Evolutionary conservation across 2,113 vertebrate species (phyloP), one percentile per base, ranked within the genome.

Genomic region (Erythrocercus mccallii): DNA sequence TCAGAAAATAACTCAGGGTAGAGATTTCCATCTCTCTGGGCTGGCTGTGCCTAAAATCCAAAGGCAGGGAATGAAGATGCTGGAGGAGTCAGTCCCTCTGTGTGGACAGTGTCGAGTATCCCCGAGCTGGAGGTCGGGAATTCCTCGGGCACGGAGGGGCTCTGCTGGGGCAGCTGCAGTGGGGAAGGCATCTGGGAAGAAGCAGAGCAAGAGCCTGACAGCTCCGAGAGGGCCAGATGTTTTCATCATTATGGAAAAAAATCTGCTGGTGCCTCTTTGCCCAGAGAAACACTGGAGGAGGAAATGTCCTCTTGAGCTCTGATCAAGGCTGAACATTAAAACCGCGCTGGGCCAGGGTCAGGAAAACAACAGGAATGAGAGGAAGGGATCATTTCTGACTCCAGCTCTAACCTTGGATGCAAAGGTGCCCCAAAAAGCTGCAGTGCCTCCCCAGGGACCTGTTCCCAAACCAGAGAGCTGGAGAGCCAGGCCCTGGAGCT

Each of bases 251-350:
- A 96, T 16, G 88, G 93, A 88, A 97, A 94, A 94, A 94, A 95
- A 95, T 91, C 83, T 87, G 88, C 30, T 92, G 96, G 96, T 96
- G 96, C 95, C 80, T 68, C 89, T 92, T 95, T 88, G 96, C 96
- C 94, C 92, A 47, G 82, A 90, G 70, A 85, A 97, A 68, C 54
- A 11, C 35, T 80, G 90, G 79, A 94, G 74, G 53, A 95, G 88
- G 91, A 97, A 95, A 82, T 95, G 91, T 69, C 94, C 94, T 90
- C 94, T 92, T 80, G 86, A 94, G 70, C 90, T 90, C 90, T 79
- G 38, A 80, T 96, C 81, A 73, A 92, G 60, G 70, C 60, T 71
- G 85, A 48, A 22, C 53, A 69, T 95, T 96, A 87, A 84, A 96
- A 88, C 47, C 17, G 50, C 1, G 0, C 81, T 4, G 71, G 72